Evolutionary conservation across 2,113 vertebrate genomes (phyloP).

Genomic region (Pseudorasbora parva): DNA sequence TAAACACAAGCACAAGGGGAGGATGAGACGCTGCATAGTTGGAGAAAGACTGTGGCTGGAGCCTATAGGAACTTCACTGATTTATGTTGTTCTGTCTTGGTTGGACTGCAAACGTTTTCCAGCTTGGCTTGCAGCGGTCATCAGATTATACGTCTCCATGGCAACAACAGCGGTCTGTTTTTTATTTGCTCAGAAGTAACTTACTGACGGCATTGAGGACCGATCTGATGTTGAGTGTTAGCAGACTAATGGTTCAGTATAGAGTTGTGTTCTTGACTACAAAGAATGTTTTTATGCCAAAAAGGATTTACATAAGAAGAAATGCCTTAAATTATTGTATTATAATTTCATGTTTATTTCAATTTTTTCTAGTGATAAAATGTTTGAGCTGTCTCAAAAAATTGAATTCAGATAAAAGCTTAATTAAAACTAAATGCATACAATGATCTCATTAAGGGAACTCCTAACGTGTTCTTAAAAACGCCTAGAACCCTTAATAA

Average conservation of each 20-base stretch:
- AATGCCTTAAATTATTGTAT: no score
- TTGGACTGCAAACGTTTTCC: slow-evolving; percentile 2
- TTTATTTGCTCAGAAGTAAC: slow-evolving; percentile 43
- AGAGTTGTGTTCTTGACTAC: no score
- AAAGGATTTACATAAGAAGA: no score
- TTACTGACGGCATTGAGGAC: neutral
- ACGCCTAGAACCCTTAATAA: no score
- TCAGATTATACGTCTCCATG: slow-evolving; percentile 22
- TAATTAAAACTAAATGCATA: no score
- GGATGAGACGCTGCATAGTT: neutral
- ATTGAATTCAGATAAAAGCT: no score
- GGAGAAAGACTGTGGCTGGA: slow-evolving; percentile 2
- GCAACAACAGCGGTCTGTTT: slow-evolving; percentile 37
- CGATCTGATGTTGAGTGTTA: neutral
- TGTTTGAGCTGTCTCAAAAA: no score
- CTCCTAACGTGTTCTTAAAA: no score
- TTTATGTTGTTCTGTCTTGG: slow-evolving; percentile 37
- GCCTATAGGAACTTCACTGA: slow-evolving; percentile 40
- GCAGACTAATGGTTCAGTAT: neutral
- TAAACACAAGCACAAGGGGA: slow-evolving; percentile 46
- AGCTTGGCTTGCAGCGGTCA: slow-evolving; percentile 29
- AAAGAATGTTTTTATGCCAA: no score
- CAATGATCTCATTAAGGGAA: no score
- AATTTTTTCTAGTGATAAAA: no score
- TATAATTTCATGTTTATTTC: no score